A percentile compares a stretch with the other conserved stretches of the same genome.
Evolutionary conservation across 2,113 vertebrate genomes (phyloP).

Genomic region (Panthera tigris): DNA sequence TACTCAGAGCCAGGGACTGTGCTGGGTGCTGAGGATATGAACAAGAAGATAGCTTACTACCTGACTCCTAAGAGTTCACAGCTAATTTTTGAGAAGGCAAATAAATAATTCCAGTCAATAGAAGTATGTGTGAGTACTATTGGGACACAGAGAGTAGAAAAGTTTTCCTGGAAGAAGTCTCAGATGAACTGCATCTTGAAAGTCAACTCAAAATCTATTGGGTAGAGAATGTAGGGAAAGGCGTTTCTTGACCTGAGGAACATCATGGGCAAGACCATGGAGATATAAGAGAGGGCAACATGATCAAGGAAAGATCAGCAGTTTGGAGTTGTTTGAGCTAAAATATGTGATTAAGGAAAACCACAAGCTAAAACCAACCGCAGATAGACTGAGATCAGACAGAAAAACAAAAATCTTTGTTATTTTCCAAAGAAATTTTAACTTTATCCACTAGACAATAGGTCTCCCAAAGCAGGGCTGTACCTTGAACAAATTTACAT

Average conservation of each 20-base stretch:
- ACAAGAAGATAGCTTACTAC: not conserved
- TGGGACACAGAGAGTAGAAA: not conserved
- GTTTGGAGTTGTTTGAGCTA: not conserved
- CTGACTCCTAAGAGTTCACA: not conserved
- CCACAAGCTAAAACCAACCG: not conserved
- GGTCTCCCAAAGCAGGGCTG: not conserved
- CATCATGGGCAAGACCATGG: not conserved
- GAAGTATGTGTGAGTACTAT: not conserved
- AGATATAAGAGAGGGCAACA: not conserved
- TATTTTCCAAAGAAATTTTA: constrained; percentile 40
- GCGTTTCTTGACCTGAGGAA: not conserved
- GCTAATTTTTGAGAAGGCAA: not conserved
- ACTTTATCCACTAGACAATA: not conserved
- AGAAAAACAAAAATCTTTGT: not conserved
- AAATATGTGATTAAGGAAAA: not conserved
- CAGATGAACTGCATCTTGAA: not conserved
- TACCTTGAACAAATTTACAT: not conserved
- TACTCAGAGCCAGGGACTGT: not conserved
- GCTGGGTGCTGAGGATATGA: not conserved
- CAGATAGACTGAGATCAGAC: not conserved
- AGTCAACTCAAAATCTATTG: not conserved
- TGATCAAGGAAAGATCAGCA: not conserved
- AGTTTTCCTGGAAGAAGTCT: not conserved
- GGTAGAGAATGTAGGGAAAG: not conserved
- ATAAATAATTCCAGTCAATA: not conserved